A percentile compares a stretch with the other conserved stretches of the same genome.
Conservation (phyloP, 2,113 vertebrate genomes). For the Melierax canorus region DNA sequence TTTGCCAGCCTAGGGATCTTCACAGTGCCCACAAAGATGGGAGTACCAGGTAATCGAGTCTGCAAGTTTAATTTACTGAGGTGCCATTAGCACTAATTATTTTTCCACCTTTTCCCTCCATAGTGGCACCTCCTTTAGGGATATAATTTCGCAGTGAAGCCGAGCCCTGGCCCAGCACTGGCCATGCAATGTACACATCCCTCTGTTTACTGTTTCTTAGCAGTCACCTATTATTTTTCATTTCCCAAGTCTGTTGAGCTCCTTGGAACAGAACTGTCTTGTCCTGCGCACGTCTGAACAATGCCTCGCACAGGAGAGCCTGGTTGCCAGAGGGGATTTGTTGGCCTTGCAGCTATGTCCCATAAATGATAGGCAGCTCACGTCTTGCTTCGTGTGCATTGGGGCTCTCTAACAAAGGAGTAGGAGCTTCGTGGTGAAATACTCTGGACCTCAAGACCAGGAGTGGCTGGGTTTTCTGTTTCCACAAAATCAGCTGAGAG, state of each 20-base stretch:
- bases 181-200: neutral
- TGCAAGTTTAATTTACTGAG: neutral
- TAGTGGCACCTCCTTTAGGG: neutral
- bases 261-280: neutral
- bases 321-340: neutral
- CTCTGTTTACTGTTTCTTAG: neutral
- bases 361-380: neutral
- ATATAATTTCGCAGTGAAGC: neutral
- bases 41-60: neutral
- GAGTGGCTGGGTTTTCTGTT: neutral
- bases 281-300: fast-evolving
- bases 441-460: neutral
- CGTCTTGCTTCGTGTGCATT: neutral
- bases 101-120: neutral
- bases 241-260: neutral
- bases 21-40: neutral
- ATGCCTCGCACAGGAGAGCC: fast-evolving
- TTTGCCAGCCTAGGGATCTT: neutral
- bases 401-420: neutral
- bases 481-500: neutral
- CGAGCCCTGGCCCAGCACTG: neutral
- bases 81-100: neutral
- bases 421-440: neutral
- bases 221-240: neutral
- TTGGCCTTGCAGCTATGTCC: neutral